Evolutionary conservation across 2,888 invertebrate genomes (phyloP).

Genomic region (Dyspetes luteomarginatus): DNA sequence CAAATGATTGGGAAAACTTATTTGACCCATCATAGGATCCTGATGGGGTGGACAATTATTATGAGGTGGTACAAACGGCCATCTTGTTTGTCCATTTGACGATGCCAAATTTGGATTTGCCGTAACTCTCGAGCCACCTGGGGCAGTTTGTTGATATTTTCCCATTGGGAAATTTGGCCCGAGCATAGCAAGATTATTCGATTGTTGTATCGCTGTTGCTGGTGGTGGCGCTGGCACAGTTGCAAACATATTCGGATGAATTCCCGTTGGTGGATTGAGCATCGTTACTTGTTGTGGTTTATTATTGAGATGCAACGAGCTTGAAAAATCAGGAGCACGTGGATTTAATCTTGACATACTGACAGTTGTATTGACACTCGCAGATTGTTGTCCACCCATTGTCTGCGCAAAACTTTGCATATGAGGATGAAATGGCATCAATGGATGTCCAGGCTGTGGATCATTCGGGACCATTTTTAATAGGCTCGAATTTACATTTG

Average conservation of each 20-base stretch:
- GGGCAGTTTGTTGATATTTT: conserved; percentile 76
- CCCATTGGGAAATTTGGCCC: conserved; percentile 78
- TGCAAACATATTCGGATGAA: conserved; percentile 80
- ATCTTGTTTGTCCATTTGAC: conserved; percentile 79
- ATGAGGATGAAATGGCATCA: conserved; percentile 78
- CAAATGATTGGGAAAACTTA: conserved; percentile 79
- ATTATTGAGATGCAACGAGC: conserved; percentile 83
- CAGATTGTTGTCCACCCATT: conserved; percentile 76
- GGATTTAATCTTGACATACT: conserved; percentile 90
- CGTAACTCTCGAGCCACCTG: conserved; percentile 70
- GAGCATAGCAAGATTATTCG: conserved; percentile 78
- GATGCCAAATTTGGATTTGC: conserved; percentile 73
- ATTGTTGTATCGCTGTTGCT: conserved; percentile 74
- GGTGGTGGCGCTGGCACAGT: conserved; percentile 76
- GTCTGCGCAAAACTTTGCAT: conserved; percentile 79
- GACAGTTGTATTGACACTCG: conserved; percentile 83
- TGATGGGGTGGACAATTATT: conserved; percentile 78
- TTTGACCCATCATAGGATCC: conserved; percentile 79
- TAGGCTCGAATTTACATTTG: conserved; percentile 80
- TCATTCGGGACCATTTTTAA: conserved; percentile 83
- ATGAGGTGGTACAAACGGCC: conserved; percentile 80
- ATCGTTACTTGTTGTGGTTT: conserved; percentile 81
- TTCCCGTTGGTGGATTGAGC: conserved; percentile 77
- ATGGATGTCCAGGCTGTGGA: conserved; percentile 74
- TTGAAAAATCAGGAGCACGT: conserved; percentile 91